Conservation (phyloP, 2,888 invertebrate species). For the Lithosia quadra region DNA sequence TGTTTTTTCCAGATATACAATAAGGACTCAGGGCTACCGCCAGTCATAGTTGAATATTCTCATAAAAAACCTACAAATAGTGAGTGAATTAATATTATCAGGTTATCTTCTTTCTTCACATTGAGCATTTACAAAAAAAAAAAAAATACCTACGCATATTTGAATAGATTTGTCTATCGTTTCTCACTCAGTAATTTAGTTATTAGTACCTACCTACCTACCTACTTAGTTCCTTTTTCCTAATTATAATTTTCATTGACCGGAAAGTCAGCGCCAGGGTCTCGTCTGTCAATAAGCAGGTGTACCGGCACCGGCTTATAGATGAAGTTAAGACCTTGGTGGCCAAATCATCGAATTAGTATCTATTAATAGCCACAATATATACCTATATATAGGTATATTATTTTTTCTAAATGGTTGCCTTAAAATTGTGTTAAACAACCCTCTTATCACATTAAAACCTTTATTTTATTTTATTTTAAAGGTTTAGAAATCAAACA, state of each 20-base stretch:
- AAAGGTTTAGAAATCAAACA: conserved; percentile 59
- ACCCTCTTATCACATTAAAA: neutral
- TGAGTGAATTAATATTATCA: neutral
- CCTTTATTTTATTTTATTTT: neutral
- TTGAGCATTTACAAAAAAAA: neutral
- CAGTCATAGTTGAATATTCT: conserved; percentile 70
- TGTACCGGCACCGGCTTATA: too few relatives aligned
- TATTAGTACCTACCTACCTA: too few relatives aligned
- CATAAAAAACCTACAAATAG: conserved; percentile 23
- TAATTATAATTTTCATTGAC: too few relatives aligned
- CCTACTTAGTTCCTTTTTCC: too few relatives aligned
- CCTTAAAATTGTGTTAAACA: neutral
- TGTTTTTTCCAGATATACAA: conserved; percentile 58
- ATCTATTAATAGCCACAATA: neutral
- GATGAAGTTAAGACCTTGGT: too few relatives aligned
- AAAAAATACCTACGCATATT: too few relatives aligned
- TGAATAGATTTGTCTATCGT: too few relatives aligned
- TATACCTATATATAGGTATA: too few relatives aligned
- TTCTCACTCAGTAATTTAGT: too few relatives aligned
- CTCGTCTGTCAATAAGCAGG: neutral
- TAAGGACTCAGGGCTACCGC: conserved; percentile 48
- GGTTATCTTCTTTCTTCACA: neutral
- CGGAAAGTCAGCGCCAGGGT: neutral
- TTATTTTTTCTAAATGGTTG: neutral
- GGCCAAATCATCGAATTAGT: too few relatives aligned